phyloP scores from a whole-genome alignment of 2,888 invertebrate species.

The Heliothis peltigera region DNA sequence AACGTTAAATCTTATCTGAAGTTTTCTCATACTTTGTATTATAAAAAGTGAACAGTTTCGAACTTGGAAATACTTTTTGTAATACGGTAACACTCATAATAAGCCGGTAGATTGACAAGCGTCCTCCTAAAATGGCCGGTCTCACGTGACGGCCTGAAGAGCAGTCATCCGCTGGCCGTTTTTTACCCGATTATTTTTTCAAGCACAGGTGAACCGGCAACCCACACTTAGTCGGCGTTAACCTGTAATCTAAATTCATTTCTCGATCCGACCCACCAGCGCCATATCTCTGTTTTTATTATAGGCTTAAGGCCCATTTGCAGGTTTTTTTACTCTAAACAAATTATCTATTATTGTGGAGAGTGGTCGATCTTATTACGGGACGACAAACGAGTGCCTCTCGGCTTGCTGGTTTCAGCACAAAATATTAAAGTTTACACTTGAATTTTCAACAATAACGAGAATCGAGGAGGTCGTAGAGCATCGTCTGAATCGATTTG shows the following conservation, averaged over 20 bases:
- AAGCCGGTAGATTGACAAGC: constrained; percentile 75
- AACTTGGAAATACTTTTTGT: constrained; percentile 74
- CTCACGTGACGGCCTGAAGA: constrained; percentile 73
- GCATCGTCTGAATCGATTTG: constrained; percentile 79
- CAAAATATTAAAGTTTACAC: constrained; percentile 66
- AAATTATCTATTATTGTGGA: constrained; percentile 88
- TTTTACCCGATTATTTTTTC: constrained; percentile 81
- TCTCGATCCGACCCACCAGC: constrained; percentile 88
- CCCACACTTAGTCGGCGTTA: constrained; percentile 89
- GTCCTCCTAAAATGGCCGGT: constrained; percentile 73
- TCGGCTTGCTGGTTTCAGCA: constrained; percentile 47
- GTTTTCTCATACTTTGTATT: constrained; percentile 68
- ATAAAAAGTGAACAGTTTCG: constrained; percentile 71
- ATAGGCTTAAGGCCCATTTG: constrained; percentile 88
- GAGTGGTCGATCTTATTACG: constrained; percentile 84
- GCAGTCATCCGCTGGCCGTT: constrained; percentile 68
- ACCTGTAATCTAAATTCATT: constrained; percentile 90
- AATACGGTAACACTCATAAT: constrained; percentile 75
- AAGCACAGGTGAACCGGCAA: constrained; percentile 86
- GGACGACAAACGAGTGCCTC: constrained; percentile 77
- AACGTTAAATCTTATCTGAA: constrained; percentile 59
- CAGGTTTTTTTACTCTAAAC: constrained; percentile 87
- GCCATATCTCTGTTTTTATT: constrained; percentile 89
- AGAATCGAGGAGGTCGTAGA: constrained; percentile 74
- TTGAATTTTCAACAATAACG: constrained; percentile 71